Percentiles rank a stretch among this genome's conserved stretches.
Conservation (phyloP, 2,113 vertebrate species). For the Pseudorhombus dupliciocellatus region DNA sequence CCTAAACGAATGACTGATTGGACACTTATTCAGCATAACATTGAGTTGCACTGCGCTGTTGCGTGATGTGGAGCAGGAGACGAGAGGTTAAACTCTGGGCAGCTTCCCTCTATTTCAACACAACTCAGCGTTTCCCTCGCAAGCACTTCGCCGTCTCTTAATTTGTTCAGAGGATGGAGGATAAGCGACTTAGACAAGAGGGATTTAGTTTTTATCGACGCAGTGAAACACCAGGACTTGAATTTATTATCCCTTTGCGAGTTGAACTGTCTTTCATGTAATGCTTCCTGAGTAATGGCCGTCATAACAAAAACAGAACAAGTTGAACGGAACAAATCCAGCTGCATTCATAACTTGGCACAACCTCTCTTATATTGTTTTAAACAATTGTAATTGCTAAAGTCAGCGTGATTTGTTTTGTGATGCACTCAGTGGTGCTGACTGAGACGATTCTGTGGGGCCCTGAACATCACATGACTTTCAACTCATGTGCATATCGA, state of each 20-base stretch:
- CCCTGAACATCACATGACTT: not conserved
- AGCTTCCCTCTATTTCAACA: not conserved
- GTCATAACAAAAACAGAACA: not conserved
- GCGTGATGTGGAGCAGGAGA: constrained; percentile 7
- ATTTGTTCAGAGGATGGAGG: constrained; percentile 25
- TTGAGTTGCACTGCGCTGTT: not conserved
- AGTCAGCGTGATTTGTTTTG: not conserved
- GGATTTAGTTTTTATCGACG: not conserved
- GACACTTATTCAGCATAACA: constrained; percentile 34
- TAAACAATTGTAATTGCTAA: not conserved
- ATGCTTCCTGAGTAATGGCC: constrained; percentile 48
- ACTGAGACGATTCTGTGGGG: not conserved
- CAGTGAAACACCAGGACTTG: not conserved
- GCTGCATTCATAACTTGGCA: not conserved
- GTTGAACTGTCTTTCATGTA: constrained; percentile 16
- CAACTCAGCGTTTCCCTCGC: not conserved
- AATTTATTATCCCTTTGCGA: constrained; percentile 21
- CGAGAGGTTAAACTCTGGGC: not conserved
- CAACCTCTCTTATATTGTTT: not conserved
- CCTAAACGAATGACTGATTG: constrained; percentile 38
- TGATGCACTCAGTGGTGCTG: not conserved
- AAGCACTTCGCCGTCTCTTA: not conserved
- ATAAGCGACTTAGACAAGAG: constrained; percentile 11
- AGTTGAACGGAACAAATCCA: not conserved
- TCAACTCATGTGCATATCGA: not conserved